Evolutionary conservation across 2,888 invertebrate species (phyloP), one percentile per base, ranked within the genome.

Genomic region (Ennomos quercinarius): DNA sequence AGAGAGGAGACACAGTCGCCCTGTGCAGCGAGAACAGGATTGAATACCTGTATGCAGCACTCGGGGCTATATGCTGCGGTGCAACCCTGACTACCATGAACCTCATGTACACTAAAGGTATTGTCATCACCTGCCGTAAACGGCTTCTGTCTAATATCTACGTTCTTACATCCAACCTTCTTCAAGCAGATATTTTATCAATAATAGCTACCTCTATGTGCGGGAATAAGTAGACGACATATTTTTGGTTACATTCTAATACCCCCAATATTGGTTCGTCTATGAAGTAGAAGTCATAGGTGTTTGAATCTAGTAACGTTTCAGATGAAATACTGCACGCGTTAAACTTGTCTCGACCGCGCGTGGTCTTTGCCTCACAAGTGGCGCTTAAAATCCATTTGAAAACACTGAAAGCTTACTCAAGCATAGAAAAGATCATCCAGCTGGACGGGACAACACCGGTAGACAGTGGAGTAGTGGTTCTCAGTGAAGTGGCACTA

Each of bases 271-370:
- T n/a, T n/a, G n/a, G n/a, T n/a, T n/a, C 17, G 1, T 2, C 17
- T 17, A 17, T 17, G 1, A 17, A 17, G 17, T 17, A 17, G 17
- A 17, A 17, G 17, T 17, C 3, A 17, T 17, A 17, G 17, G 3
- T 17, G 3, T 27, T 27, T 27, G 11, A 44, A 40, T 40, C 27
- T 34, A 37, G 35, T 66, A 56, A 62, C 12, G 62, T 79, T 78
- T 48, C 74, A 85, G 84, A 82, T 70, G 84, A 85, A 76, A 71
- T 83, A 65, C 66, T 63, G 61, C 96, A 96, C 79, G 94, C 94
- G 0, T 74, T 95, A 10, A 94, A 91, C 61, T 92, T 96, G 63
- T 95, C 95, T 0, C 93, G 93, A 70, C 96, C 96, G 45, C 94
- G 93, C 70, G 71, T 94, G n/a, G 84, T 96, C 59, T 93, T 96